These are phyloP conservation scores for Centrocercus urophasianus DNA, from an alignment of 2,113 vertebrate species.

Conservation along the genomic window DNA sequence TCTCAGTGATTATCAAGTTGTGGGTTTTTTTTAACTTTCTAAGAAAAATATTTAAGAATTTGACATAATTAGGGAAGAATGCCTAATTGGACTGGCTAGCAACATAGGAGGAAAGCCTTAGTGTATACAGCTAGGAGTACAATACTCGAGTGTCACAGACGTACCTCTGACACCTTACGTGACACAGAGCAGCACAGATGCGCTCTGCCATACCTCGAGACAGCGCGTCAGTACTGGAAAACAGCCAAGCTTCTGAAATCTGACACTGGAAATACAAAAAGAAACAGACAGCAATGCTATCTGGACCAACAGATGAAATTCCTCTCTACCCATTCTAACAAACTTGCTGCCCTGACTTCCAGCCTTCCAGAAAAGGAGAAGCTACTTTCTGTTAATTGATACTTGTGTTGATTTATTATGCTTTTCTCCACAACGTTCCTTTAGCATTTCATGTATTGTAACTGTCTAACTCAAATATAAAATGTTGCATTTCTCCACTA, in stretches of 20 bases:
- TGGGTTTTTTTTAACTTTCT: background rate
- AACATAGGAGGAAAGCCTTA: background rate
- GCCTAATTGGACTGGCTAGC: background rate
- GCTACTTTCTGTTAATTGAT: background rate
- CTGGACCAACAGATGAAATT: background rate
- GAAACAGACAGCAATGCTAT: background rate
- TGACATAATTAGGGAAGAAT: background rate
- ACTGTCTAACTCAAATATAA: background rate
- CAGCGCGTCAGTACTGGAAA: background rate
- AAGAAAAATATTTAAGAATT: slow-evolving; percentile 22
- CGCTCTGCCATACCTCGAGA: background rate
- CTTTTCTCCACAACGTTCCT: background rate
- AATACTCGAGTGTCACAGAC: background rate
- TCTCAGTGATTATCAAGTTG: background rate
- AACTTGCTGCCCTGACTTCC: background rate
- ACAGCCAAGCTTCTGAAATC: background rate
- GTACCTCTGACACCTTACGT: background rate
- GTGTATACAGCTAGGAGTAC: background rate
- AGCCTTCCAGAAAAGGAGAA: background rate
- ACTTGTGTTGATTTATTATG: background rate
- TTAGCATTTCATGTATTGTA: background rate
- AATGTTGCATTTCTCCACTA: background rate
- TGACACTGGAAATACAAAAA: background rate
- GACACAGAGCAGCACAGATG: fast-evolving
- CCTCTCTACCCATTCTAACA: background rate